Evolutionary conservation across 2,888 invertebrate genomes (phyloP), one percentile per base, ranked within the genome.

Genomic region (Diarsia brunnea): DNA sequence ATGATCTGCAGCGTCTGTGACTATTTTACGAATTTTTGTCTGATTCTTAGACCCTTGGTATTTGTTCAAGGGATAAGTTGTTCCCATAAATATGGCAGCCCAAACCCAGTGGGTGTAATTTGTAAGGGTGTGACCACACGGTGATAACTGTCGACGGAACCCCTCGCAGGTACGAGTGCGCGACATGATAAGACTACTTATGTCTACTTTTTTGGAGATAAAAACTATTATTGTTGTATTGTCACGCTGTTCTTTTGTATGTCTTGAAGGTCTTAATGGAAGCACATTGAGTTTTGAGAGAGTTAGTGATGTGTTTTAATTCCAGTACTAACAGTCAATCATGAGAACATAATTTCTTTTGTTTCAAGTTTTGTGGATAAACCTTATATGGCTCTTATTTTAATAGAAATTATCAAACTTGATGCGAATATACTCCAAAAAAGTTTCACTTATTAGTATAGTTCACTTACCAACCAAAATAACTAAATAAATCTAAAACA

Each of bases 81-180:
- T 68, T 55, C 69, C 70, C 79, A 80, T 87, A 87, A 87, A 85
- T 81, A 78, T 71, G 73, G 73, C 72, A 65, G 65, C 68, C 31
- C 16, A 7, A 79, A 63, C 73, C 78, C 69, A 43, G 49, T 65
- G 78, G 76, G 78, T 73, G 76, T 80, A 77, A 87, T 87, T 87
- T 87, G 87, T 87, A 78, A 82, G 82, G 86, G 86, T 75, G 82
- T 77, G 81, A 77, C 81, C 81, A 79, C 77, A 78, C 74, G 69
- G 73, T 69, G 78, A 80, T 85, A 79, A 77, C 81, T 81, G 82
- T 69, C 73, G 63, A 38, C 70, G n/a, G 61, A 55, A 69, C 71
- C 84, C 75, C 66, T 77, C 69, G 74, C 84, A 86, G 86, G 84
- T 85, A 87, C 64, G 61, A 68, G 60, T 51, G 77, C 69, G 79